phyloP scores from a whole-genome alignment of 2,888 invertebrate genomes.

The Dryobotodes eremita region DNA sequence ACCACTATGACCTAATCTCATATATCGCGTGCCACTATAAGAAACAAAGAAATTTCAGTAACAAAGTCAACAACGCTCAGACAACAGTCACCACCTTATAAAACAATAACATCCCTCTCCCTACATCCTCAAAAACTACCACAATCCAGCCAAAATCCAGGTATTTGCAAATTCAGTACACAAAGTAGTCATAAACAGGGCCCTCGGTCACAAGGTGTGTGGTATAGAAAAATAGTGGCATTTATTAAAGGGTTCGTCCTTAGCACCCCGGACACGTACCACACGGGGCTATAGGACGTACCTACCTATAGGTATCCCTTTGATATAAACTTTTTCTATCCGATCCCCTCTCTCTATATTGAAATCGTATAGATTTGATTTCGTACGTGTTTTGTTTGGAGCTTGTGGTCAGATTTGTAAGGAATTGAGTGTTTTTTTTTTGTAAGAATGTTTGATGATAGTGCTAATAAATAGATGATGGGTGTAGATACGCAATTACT shows the following conservation, averaged over 20 bases:
- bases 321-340: slow-evolving; percentile 84
- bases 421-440: slow-evolving; percentile 7
- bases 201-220: slow-evolving; percentile 84
- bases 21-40: too few relatives aligned
- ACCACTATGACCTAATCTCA: not conserved
- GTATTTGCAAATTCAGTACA: slow-evolving; percentile 81
- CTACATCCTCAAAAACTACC: not conserved
- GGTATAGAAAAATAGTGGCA: slow-evolving; percentile 85
- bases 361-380: slow-evolving; percentile 82
- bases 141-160: slow-evolving; percentile 15
- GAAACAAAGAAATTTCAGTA: too few relatives aligned
- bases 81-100: slow-evolving; percentile 3
- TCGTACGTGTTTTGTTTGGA: slow-evolving; percentile 69
- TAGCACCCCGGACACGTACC: slow-evolving; percentile 81
- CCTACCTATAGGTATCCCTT: slow-evolving; percentile 72
- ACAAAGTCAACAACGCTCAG: too few relatives aligned
- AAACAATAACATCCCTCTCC: slow-evolving; percentile 39
- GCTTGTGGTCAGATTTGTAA: slow-evolving; percentile 51
- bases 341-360: slow-evolving; percentile 79
- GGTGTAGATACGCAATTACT: not conserved
- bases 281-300: slow-evolving; percentile 81
- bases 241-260: slow-evolving; percentile 86
- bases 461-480: not conserved
- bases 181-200: slow-evolving; percentile 84
- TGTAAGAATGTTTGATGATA: not conserved